These are phyloP conservation scores for Todiramphus saurophagus DNA, from an alignment of 2,113 vertebrate species.

Conservation along the genomic window DNA sequence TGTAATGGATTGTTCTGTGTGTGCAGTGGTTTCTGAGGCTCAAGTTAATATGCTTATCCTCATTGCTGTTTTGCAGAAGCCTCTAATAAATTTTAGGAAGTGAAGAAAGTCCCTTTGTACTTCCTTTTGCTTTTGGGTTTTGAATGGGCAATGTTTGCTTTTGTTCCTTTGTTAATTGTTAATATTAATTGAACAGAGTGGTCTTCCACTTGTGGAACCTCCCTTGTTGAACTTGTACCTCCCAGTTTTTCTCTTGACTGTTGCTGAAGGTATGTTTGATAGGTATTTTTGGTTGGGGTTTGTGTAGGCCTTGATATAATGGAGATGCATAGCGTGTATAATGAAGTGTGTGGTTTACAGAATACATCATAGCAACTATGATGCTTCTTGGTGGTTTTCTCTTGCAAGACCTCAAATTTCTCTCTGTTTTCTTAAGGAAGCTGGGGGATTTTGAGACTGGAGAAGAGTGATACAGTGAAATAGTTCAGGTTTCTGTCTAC, in stretches of 20 bases:
- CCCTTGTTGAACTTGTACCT: not conserved
- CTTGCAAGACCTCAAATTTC: not conserved
- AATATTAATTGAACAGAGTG: not conserved
- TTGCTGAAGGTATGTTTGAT: not conserved
- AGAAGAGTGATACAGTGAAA: not conserved
- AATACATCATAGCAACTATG: not conserved
- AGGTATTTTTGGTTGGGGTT: not conserved
- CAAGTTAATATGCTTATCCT: not conserved
- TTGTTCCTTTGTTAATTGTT: not conserved
- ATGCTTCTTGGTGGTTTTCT: not conserved
- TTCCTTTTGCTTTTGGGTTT: not conserved
- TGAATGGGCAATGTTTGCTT: not conserved
- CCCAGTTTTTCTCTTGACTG: not conserved
- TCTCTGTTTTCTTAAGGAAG: not conserved
- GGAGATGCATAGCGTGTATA: not conserved
- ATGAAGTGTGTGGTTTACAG: not conserved
- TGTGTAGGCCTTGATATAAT: not conserved
- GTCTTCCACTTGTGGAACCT: not conserved
- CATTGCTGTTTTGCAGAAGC: constrained; percentile 13
- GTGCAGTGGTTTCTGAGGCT: not conserved
- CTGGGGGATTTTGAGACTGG: not conserved
- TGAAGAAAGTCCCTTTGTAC: constrained; percentile 42
- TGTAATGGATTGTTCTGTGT: not conserved
- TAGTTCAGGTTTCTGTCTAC: not conserved
- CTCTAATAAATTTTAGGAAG: constrained; percentile 26